Evolutionary conservation across 2,113 vertebrate genomes (phyloP).

Genomic region (Gopherus flavomarginatus): DNA sequence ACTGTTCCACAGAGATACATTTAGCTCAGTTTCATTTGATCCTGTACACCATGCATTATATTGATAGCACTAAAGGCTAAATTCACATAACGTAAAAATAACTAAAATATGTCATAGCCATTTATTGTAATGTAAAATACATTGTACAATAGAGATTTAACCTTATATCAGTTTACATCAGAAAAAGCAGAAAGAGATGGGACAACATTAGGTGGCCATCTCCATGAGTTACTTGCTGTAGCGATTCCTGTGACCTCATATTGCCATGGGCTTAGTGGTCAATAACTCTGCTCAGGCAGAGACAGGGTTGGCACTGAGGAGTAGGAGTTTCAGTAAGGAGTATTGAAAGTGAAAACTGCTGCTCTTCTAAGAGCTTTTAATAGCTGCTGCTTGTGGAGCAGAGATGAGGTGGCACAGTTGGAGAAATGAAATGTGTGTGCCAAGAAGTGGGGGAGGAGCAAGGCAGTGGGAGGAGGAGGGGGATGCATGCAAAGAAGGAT

Average conservation of each 20-base stretch:
- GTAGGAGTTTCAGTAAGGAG: neutral
- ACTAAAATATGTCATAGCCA: neutral
- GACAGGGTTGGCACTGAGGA: neutral
- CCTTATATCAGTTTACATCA: neutral
- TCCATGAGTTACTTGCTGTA: neutral
- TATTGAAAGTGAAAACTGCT: neutral
- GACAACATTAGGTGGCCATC: neutral
- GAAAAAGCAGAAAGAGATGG: neutral
- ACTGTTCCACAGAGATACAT: neutral
- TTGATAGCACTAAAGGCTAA: neutral
- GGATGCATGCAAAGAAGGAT: neutral
- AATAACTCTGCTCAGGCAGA: neutral
- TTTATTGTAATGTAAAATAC: conserved; percentile 22
- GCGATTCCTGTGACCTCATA: neutral
- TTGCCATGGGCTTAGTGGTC: neutral
- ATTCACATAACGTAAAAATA: neutral
- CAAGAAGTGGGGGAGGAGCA: neutral
- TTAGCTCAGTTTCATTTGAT: neutral
- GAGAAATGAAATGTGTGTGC: neutral
- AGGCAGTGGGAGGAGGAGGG: neutral
- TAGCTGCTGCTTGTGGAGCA: neutral
- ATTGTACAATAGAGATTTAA: neutral
- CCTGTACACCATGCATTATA: neutral
- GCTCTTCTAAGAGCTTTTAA: neutral
- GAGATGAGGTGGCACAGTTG: neutral